These are phyloP conservation scores for Tragulus kanchil DNA, from an alignment of 2,113 vertebrate genomes.

Conservation along the genomic window DNA sequence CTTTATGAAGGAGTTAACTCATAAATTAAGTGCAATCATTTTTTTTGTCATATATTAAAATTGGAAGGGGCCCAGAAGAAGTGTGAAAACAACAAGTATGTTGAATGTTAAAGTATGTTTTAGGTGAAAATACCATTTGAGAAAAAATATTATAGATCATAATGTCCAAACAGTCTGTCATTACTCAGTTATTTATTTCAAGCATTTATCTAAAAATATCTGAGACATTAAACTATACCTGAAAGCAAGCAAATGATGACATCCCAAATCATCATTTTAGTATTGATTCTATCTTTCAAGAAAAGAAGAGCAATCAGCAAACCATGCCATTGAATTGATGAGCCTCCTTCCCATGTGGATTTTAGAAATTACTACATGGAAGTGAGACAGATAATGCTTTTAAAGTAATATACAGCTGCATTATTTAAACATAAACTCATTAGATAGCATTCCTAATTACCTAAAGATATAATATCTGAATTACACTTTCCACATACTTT, in stretches of 20 bases:
- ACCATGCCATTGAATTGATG: neutral
- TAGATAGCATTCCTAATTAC: neutral
- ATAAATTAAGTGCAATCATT: neutral
- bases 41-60: neutral
- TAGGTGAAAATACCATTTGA: neutral
- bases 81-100: neutral
- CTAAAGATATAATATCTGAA: neutral
- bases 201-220: constrained; percentile 44
- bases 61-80: neutral
- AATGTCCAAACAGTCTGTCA: neutral
- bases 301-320: neutral
- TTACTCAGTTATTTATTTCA: neutral
- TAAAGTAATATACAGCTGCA: neutral
- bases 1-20: neutral
- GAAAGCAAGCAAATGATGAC: neutral
- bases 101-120: neutral
- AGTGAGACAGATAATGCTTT: neutral
- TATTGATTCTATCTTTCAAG: neutral
- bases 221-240: neutral
- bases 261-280: neutral
- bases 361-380: neutral
- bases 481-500: neutral
- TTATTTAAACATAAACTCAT: neutral
- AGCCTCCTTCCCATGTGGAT: neutral
- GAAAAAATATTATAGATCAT: constrained; percentile 38